Evolutionary conservation across 92 coral and sea anemone species (phyloP).

Genomic region (Umimayanthus kanabou): DNA sequence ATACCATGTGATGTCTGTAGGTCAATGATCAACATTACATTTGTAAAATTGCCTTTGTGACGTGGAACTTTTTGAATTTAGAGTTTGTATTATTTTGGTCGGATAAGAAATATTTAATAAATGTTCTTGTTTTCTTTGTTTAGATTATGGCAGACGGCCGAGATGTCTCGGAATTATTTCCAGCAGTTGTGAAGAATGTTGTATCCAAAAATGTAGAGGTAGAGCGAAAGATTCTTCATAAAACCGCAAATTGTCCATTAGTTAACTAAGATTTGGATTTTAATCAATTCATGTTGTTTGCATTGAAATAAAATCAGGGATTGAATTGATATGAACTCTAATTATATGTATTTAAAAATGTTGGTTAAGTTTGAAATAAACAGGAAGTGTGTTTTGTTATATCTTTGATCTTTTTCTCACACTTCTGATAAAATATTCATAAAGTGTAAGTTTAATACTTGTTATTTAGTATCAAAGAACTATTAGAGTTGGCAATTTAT

Average conservation of each 20-base stretch:
- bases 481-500: background rate
- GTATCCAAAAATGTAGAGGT: slow-evolving; percentile 97
- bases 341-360: background rate
- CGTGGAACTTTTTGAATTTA: slow-evolving; percentile 18
- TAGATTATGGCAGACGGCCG: slow-evolving; percentile 93
- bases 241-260: background rate
- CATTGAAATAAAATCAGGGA: background rate
- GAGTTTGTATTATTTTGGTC: slow-evolving; percentile 6
- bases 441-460: background rate
- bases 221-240: background rate
- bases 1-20: background rate
- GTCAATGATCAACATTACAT: background rate
- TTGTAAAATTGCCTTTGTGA: slow-evolving; percentile 26
- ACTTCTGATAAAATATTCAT: slow-evolving; percentile 17
- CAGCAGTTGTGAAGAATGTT: slow-evolving; percentile 96
- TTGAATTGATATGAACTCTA: background rate
- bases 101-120: background rate
- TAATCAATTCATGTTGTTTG: background rate
- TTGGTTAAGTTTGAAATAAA: background rate
- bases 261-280: background rate
- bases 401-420: slow-evolving; percentile 1
- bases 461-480: background rate
- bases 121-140: slow-evolving; percentile 17
- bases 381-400: slow-evolving; percentile 6
- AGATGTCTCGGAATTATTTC: slow-evolving; percentile 91